Base-by-base conservation (phyloP, 1,140 invertebrate genomes). In the Acarapis woodi region DNA sequence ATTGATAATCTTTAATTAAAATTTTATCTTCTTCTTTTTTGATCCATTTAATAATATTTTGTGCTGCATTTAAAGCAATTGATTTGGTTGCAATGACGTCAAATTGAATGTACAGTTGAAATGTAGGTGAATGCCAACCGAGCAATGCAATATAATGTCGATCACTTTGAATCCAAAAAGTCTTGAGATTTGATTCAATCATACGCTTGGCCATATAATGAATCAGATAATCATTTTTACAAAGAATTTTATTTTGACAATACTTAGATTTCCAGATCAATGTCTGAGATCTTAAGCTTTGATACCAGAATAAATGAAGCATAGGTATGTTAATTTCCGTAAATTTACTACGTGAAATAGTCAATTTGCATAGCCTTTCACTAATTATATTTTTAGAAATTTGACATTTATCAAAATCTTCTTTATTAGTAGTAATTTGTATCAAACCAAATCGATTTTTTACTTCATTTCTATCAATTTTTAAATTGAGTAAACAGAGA, bases 1-100 rank as follows among this genome's bases (percentile, higher is more conserved):
- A n/a, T 31, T 33, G 24, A 28, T 37, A 37, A 37, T 44, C 43
- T 39, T 38, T 44, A n/a, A 44, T 26, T 10, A 35, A 19, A 19
- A 44, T 29, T 32, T 42, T 42, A 14, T 43, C 37, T 16, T 44
- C 43, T 37, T 44, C 43, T 21, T 39, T 39, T 30, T 42, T 44
- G 16, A 44, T 39, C 43, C 43, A 44, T 33, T 42, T 42, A 9
- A 42, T 36, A 8, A 44, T 38, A 9, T 18, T 21, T 14, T 42
- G 37, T 12, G 42, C 37, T 3, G 37, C 35, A 15, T 29, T 28
- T 10, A 42, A 14, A 19, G 34, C 37, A 24, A 35, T 12, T 10
- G 31, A 39, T 37, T 41, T n/a, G 6, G 31, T 42, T 10, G 38
- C 33, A 5, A 23, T 39, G 4, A 10, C 32, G 21, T 44, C 43